These are phyloP conservation scores for Geophilus truncorum DNA, from an alignment of 2,888 invertebrate genomes.

Conservation along the genomic window DNA sequence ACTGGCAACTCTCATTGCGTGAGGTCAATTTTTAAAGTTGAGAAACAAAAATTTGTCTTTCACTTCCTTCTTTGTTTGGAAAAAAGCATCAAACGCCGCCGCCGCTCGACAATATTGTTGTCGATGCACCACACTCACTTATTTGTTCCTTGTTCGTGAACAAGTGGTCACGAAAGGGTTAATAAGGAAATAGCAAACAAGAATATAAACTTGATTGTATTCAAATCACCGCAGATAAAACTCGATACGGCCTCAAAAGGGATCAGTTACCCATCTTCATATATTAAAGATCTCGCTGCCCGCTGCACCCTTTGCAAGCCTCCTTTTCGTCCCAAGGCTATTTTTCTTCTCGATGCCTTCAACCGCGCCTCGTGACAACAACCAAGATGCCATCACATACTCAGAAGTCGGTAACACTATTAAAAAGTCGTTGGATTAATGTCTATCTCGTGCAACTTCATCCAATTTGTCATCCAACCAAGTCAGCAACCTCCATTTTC, in stretches of 20 bases:
- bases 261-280: background rate
- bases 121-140: background rate
- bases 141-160: background rate
- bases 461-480: background rate
- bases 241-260: background rate
- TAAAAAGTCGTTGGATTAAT: background rate
- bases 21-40: background rate
- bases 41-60: background rate
- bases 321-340: no score
- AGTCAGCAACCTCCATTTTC: background rate
- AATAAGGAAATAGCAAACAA: background rate
- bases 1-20: background rate
- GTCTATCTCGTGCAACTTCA: background rate
- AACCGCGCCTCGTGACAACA: background rate
- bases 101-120: background rate
- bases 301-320: background rate
- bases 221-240: background rate
- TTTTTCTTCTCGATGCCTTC: no score
- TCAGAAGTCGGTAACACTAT: background rate
- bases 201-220: background rate
- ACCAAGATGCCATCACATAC: background rate
- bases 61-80: background rate
- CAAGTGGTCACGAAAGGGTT: background rate
- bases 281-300: background rate
- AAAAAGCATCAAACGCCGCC: background rate